Percentiles rank a stretch among this genome's conserved stretches.
phyloP scores from a whole-genome alignment of 2,113 vertebrate species.

The Monarcha castaneiventris region DNA sequence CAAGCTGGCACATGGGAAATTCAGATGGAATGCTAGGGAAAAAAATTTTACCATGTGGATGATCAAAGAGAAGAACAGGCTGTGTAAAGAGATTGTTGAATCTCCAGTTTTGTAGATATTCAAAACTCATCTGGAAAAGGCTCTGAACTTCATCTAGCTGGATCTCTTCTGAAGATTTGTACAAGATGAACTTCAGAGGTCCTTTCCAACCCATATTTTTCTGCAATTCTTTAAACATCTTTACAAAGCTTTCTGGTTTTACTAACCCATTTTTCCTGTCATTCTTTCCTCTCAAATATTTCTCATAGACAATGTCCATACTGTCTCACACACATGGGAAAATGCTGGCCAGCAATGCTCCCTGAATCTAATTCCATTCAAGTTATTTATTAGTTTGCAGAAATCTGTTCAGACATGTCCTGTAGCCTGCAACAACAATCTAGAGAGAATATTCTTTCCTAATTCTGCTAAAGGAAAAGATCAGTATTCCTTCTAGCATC shows the following conservation, averaged over 20 bases:
- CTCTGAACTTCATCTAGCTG: neutral
- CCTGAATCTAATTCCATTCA: neutral
- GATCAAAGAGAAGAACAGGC: neutral
- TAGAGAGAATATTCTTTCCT: neutral
- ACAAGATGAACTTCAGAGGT: neutral
- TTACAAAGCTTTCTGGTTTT: neutral
- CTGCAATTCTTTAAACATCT: neutral
- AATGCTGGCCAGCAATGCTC: neutral
- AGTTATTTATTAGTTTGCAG: neutral
- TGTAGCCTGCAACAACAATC: neutral
- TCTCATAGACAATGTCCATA: slow-evolving; percentile 14
- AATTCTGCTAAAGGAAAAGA: neutral
- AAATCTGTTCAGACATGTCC: neutral
- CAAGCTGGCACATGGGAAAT: neutral
- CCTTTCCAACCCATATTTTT: neutral
- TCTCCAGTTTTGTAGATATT: neutral
- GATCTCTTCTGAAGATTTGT: neutral
- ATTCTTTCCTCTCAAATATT: neutral
- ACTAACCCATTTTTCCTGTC: neutral
- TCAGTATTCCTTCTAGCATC: neutral
- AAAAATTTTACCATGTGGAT: accelerated
- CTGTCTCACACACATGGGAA: neutral
- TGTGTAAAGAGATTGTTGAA: neutral
- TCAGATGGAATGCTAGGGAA: neutral
- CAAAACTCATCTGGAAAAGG: neutral